phyloP scores from a whole-genome alignment of 1,140 invertebrate genomes.

The Philopotamus ludificatus region DNA sequence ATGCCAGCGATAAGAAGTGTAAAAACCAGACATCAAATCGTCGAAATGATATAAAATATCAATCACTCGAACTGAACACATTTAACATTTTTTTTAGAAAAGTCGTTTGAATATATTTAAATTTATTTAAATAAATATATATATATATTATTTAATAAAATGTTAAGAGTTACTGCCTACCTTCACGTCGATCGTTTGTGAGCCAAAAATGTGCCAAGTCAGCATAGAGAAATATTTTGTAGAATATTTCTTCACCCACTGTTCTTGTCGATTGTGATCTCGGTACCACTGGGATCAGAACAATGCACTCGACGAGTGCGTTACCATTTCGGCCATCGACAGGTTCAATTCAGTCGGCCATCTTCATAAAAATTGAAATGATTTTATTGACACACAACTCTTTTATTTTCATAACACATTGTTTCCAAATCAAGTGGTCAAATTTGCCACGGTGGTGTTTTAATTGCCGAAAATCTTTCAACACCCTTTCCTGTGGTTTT shows the following conservation, averaged over 20 bases:
- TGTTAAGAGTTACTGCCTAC: neutral
- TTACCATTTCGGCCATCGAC: neutral
- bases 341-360: neutral
- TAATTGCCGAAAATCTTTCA: slow-evolving; percentile 14
- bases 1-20: neutral
- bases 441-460: slow-evolving; percentile 8
- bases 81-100: no score
- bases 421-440: neutral
- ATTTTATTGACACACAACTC: neutral
- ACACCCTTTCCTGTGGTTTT: slow-evolving; percentile 23
- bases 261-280: slow-evolving; percentile 9
- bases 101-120: no score
- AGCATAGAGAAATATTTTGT: slow-evolving; percentile 4
- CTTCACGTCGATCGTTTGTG: neutral
- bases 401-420: slow-evolving; percentile 4
- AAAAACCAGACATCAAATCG: neutral
- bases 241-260: slow-evolving; percentile 12
- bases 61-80: no score
- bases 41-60: no score
- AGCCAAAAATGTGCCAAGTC: slow-evolving; percentile 8
- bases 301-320: slow-evolving; percentile 7
- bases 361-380: neutral
- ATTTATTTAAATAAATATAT: neutral
- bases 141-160: neutral
- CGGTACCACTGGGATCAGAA: neutral